Evolutionary conservation across 2,113 vertebrate genomes (phyloP).

Genomic region (Nymphicus hollandicus): DNA sequence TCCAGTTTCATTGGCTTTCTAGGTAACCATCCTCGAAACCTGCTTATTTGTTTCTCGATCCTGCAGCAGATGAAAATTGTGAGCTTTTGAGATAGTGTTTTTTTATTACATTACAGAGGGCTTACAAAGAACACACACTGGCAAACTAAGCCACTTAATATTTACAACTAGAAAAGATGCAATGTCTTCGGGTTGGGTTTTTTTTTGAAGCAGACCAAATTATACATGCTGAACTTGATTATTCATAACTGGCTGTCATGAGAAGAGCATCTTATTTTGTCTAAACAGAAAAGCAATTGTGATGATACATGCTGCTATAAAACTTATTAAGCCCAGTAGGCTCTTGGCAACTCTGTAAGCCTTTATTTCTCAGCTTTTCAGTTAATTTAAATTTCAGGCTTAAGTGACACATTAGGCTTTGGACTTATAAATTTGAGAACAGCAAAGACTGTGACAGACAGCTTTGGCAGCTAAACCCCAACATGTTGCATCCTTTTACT

Average conservation of each 20-base stretch:
- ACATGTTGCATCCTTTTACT: background rate
- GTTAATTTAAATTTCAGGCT: background rate
- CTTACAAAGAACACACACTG: background rate
- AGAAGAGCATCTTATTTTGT: background rate
- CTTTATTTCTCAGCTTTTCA: background rate
- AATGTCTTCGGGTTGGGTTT: background rate
- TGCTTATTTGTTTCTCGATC: slow-evolving; percentile 94
- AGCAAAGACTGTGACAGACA: background rate
- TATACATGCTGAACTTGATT: background rate
- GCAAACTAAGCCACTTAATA: background rate
- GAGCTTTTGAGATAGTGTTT: slow-evolving; percentile 45
- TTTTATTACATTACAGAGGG: background rate
- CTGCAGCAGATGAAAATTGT: slow-evolving; percentile 74
- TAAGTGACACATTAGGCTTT: background rate
- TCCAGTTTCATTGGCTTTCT: slow-evolving; percentile 93
- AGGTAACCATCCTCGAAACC: slow-evolving; percentile 91
- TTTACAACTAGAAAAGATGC: background rate
- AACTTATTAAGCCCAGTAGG: background rate
- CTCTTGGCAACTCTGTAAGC: background rate
- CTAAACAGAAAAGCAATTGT: background rate
- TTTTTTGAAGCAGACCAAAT: background rate
- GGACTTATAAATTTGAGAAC: background rate
- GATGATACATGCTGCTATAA: background rate
- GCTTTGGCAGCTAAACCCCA: background rate
- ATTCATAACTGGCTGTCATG: background rate